Conservation (phyloP, 2,113 vertebrate genomes). For the Callipepla squamata region DNA sequence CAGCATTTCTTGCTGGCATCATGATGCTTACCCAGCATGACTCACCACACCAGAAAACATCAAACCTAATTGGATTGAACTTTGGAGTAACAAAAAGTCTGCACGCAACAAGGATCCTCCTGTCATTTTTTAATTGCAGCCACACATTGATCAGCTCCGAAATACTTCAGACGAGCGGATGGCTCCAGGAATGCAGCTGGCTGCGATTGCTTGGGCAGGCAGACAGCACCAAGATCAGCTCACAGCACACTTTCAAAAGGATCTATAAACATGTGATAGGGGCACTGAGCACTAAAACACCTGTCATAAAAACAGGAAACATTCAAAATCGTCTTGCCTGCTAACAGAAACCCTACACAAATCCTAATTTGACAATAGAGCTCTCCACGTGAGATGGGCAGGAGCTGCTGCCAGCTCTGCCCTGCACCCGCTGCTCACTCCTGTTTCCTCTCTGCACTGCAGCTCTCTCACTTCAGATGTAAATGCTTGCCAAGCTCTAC, state of each 20-base stretch:
- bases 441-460: neutral
- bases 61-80: constrained; percentile 62
- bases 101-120: constrained; percentile 40
- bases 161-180: neutral
- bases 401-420: neutral
- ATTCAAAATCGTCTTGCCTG: neutral
- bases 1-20: constrained; percentile 31
- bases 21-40: constrained; percentile 20
- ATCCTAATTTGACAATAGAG: neutral
- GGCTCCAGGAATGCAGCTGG: neutral
- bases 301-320: neutral
- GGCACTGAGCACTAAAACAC: neutral
- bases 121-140: constrained; percentile 39
- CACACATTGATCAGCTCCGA: neutral
- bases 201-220: neutral
- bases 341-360: neutral
- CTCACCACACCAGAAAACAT: constrained; percentile 3
- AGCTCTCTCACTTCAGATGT: neutral
- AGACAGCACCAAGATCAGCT: neutral
- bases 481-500: neutral
- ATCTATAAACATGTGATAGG: neutral
- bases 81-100: constrained; percentile 52
- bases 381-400: neutral
- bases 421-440: neutral
- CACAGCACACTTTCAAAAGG: neutral